These are phyloP conservation scores for Coracopsis vasa DNA, from an alignment of 2,113 vertebrate species.

Conservation along the genomic window DNA sequence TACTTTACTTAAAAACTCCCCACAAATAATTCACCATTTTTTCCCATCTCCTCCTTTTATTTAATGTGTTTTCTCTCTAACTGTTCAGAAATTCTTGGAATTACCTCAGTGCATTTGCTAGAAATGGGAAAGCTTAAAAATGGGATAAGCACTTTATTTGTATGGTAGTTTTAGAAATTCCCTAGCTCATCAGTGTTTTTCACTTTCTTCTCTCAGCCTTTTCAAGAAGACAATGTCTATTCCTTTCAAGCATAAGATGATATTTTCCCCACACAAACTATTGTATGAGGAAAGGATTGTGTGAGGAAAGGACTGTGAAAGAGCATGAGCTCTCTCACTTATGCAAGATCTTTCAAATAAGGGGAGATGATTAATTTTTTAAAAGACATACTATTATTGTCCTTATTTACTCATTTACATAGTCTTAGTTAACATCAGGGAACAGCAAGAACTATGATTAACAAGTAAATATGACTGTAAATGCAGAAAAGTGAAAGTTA, in stretches of 20 bases:
- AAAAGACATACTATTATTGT: not conserved
- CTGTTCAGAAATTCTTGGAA: not conserved
- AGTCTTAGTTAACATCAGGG: not conserved
- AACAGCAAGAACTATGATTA: not conserved
- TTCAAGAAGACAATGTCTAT: not conserved
- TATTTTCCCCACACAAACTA: not conserved
- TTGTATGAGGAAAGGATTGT: not conserved
- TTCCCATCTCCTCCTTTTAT: not conserved
- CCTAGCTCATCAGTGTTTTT: not conserved
- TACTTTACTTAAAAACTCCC: conserved; percentile 44
- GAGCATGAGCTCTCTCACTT: not conserved
- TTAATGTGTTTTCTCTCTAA: not conserved
- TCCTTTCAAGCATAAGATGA: not conserved
- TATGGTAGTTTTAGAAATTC: not conserved
- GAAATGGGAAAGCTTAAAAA: not conserved
- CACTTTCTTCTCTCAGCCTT: not conserved
- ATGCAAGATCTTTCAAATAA: not conserved
- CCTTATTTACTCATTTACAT: not conserved
- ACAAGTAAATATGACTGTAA: not conserved
- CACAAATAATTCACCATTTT: not conserved
- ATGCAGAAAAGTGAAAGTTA: not conserved
- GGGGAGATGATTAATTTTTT: not conserved
- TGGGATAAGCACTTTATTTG: not conserved
- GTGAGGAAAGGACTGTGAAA: not conserved
- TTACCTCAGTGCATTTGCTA: not conserved